These are phyloP conservation scores for Ptychochromis oligacanthus DNA, from an alignment of 2,113 vertebrate species.

Conservation along the genomic window DNA sequence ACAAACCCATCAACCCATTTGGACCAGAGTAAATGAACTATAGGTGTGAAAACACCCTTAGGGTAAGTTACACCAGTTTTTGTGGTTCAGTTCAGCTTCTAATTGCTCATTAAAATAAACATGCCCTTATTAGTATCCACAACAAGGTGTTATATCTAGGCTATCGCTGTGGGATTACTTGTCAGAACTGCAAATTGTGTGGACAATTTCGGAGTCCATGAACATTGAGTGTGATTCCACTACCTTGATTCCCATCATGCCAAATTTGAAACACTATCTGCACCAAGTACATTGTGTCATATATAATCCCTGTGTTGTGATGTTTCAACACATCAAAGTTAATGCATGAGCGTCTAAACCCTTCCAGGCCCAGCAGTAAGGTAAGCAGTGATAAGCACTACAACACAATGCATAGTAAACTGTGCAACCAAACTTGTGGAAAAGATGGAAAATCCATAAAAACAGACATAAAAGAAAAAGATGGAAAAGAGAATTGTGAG, in stretches of 20 bases:
- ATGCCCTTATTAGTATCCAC: neutral
- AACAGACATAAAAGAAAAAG: conserved; percentile 1
- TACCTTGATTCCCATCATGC: neutral
- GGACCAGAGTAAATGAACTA: neutral
- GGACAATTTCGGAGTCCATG: neutral
- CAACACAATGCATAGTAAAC: neutral
- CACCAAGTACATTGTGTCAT: too few species aligned
- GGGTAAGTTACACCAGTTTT: neutral
- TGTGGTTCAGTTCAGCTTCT: neutral
- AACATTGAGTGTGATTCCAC: neutral
- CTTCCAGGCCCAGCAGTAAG: neutral
- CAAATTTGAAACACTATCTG: neutral
- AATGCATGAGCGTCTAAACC: neutral
- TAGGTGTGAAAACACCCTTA: neutral
- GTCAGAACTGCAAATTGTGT: neutral
- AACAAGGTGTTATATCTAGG: neutral
- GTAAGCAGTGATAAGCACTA: neutral
- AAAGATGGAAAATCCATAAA: conserved; percentile 10
- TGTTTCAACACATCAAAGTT: neutral
- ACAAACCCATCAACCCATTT: neutral
- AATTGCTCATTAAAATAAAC: neutral
- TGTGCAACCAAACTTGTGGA: conserved; percentile 12
- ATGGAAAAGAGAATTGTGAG: neutral
- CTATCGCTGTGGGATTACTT: neutral
- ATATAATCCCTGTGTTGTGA: neutral